Evolutionary conservation across 2,113 vertebrate species (phyloP).

Genomic region (Lota lota): DNA sequence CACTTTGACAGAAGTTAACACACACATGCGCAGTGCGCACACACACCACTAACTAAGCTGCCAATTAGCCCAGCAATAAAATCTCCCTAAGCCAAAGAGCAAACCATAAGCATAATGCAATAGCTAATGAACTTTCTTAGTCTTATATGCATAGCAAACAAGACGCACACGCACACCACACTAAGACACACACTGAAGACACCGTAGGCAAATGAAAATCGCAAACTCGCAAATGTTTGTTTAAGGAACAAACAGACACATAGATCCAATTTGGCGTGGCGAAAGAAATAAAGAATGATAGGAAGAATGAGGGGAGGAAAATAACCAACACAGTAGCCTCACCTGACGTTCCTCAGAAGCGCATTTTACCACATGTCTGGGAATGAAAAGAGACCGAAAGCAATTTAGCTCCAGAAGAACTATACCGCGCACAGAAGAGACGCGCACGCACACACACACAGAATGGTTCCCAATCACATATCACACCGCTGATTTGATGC

Average conservation of each 20-base stretch:
- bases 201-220: no score
- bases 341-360: slow-evolving; percentile 1
- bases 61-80: slow-evolving; percentile 58
- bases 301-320: not conserved
- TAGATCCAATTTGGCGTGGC: not conserved
- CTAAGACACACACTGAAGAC: slow-evolving; percentile 10
- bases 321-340: not conserved
- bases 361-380: slow-evolving; percentile 28
- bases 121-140: slow-evolving; percentile 45
- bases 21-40: not conserved
- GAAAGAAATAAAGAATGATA: not conserved
- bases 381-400: not conserved
- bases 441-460: slow-evolving; percentile 18
- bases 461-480: slow-evolving; percentile 52
- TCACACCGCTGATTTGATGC: slow-evolving; percentile 59
- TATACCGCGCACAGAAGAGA: not conserved
- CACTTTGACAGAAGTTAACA: not conserved
- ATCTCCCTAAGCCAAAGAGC: slow-evolving; percentile 27
- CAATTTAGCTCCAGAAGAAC: not conserved
- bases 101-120: slow-evolving; percentile 40
- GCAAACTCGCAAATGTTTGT: no score
- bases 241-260: no score
- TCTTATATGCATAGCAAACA: slow-evolving; percentile 38
- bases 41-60: slow-evolving; percentile 34
- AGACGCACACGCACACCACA: slow-evolving; percentile 3